Evolutionary conservation across 2,888 invertebrate genomes (phyloP).

Genomic region (Meandrusa payeni): DNA sequence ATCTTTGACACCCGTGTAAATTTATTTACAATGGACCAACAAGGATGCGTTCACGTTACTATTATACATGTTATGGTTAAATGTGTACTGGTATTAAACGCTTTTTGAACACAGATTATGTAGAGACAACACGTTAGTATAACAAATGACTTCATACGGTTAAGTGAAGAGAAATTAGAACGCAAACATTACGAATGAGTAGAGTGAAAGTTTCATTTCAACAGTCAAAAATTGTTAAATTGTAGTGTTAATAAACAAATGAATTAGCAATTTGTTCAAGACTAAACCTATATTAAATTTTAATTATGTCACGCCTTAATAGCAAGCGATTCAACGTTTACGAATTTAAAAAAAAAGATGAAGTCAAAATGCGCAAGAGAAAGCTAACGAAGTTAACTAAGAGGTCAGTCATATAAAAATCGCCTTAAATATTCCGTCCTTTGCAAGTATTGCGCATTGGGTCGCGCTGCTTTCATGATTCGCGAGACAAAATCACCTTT

Average conservation of each 20-base stretch:
- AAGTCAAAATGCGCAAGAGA: neutral
- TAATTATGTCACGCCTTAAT: too few relatives aligned
- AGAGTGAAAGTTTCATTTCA: conserved; percentile 31
- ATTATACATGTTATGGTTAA: too few relatives aligned
- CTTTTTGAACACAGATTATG: neutral
- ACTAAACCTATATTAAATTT: too few relatives aligned
- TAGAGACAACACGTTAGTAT: neutral
- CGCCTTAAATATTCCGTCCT: conserved; percentile 54
- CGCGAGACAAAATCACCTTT: conserved; percentile 48
- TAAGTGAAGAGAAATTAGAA: conserved; percentile 27
- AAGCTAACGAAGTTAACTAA: conserved; percentile 21
- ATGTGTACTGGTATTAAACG: too few relatives aligned
- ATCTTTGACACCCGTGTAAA: conserved; percentile 26
- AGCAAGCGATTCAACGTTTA: neutral
- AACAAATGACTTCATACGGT: conserved; percentile 26
- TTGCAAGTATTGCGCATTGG: conserved; percentile 72
- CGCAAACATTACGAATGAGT: conserved; percentile 16
- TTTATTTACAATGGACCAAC: conserved; percentile 19
- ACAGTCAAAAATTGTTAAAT: too few relatives aligned
- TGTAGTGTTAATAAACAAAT: too few relatives aligned
- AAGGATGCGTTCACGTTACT: too few relatives aligned
- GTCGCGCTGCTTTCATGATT: conserved; percentile 61
- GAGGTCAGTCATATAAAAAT: conserved; percentile 38
- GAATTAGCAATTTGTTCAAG: too few relatives aligned
- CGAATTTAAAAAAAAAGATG: neutral